phyloP scores from a whole-genome alignment of 2,888 invertebrate genomes.

The Blastobasis adustella region DNA sequence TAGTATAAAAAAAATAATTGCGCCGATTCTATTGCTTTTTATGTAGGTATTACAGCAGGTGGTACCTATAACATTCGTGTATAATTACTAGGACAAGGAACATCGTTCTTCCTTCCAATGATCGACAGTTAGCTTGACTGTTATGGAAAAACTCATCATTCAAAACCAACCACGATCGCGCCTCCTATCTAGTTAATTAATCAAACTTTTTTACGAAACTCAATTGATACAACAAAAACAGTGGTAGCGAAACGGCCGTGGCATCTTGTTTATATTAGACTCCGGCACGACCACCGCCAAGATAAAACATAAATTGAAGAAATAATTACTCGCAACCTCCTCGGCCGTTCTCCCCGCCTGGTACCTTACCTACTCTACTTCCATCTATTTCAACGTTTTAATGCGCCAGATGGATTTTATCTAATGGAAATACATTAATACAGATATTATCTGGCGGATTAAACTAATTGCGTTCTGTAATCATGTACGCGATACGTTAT shows the following conservation, averaged over 20 bases:
- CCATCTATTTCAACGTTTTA: conserved; percentile 28
- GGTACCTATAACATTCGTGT: too few relatives aligned
- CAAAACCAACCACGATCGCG: too few relatives aligned
- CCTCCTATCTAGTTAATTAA: too few relatives aligned
- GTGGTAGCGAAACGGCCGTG: neutral
- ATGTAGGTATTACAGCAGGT: too few relatives aligned
- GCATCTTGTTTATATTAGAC: neutral
- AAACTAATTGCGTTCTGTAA: conserved; percentile 50
- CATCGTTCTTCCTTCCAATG: too few relatives aligned
- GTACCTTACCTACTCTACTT: conserved; percentile 29
- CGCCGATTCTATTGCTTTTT: too few relatives aligned
- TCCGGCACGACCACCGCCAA: conserved; percentile 19
- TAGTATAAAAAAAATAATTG: too few relatives aligned
- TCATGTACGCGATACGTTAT: conserved; percentile 15
- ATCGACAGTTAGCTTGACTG: too few relatives aligned
- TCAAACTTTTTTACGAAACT: conserved; percentile 4
- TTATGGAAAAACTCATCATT: too few relatives aligned
- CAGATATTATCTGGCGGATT: conserved; percentile 46
- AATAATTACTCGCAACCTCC: conserved; percentile 28
- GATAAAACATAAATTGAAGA: conserved; percentile 36
- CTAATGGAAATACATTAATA: neutral
- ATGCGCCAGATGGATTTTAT: conserved; percentile 33
- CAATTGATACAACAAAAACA: conserved; percentile 21
- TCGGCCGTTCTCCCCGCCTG: conserved; percentile 8
- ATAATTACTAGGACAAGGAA: too few relatives aligned